Percentiles rank a stretch among this genome's conserved stretches.
These are phyloP conservation scores for Pachydiplax longipennis DNA, from an alignment of 2,888 invertebrate genomes.

Conservation along the genomic window DNA sequence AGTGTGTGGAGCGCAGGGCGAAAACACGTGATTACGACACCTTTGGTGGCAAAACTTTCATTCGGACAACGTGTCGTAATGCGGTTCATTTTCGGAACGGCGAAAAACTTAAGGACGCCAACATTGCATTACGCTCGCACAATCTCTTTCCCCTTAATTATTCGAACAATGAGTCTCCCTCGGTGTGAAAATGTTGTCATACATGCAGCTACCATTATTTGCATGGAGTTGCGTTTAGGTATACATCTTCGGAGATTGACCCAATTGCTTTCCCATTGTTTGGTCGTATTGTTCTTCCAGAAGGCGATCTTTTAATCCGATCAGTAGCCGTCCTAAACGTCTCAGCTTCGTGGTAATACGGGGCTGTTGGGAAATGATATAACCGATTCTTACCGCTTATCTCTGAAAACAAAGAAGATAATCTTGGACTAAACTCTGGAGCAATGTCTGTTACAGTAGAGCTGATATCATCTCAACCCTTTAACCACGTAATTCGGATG, in stretches of 20 bases:
- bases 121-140: neutral
- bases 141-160: neutral
- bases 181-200: neutral
- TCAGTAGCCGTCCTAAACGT: neutral
- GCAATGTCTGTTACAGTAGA: too few species aligned
- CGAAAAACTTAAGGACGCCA: neutral
- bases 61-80: constrained; percentile 22
- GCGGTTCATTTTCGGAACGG: neutral
- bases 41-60: constrained; percentile 29
- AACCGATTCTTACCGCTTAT: too few species aligned
- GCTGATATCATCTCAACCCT: too few species aligned
- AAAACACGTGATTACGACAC: constrained; percentile 2
- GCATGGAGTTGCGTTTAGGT: neutral
- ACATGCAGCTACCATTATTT: neutral
- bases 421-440: too few species aligned
- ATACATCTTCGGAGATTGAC: neutral
- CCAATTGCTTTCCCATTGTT: neutral
- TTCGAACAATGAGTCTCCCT: neutral
- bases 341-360: too few species aligned
- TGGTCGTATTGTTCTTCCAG: neutral
- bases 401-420: too few species aligned
- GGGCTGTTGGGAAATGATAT: too few species aligned
- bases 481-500: too few species aligned
- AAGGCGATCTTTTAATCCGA: neutral
- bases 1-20: neutral